Conservation (phyloP, 2,888 invertebrate species). For the Hanleya hanleyi region DNA sequence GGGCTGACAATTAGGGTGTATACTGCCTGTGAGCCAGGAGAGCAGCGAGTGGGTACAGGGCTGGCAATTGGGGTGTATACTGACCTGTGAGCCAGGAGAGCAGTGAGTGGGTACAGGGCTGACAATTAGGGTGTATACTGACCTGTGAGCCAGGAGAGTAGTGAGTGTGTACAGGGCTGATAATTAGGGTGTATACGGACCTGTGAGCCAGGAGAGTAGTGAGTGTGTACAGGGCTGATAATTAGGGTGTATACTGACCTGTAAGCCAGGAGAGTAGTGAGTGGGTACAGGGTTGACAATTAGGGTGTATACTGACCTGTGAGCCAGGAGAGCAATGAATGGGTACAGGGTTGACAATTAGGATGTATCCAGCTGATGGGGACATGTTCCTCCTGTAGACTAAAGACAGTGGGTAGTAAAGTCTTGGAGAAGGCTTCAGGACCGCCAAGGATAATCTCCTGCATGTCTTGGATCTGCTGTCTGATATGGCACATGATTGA, state of each 20-base stretch:
- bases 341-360: slow-evolving; percentile 68
- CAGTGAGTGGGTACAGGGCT: too few relatives aligned
- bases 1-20: slow-evolving; percentile 70
- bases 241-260: too few relatives aligned
- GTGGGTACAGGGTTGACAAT: too few relatives aligned
- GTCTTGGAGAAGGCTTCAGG: slow-evolving; percentile 56
- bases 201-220: too few relatives aligned
- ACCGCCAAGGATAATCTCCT: slow-evolving; percentile 60
- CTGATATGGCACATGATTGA: slow-evolving; percentile 65
- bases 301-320: too few relatives aligned
- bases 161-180: too few relatives aligned
- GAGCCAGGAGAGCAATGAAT: slow-evolving; percentile 69
- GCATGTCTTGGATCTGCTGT: slow-evolving; percentile 64
- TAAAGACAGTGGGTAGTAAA: slow-evolving; percentile 51
- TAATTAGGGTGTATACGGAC: too few relatives aligned
- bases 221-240: too few relatives aligned
- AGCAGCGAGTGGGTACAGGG: slow-evolving; percentile 69
- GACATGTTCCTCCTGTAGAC: slow-evolving; percentile 66
- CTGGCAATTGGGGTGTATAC: slow-evolving; percentile 69
- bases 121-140: too few relatives aligned
- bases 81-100: too few relatives aligned
- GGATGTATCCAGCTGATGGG: slow-evolving; percentile 70
- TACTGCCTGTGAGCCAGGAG: slow-evolving; percentile 70
- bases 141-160: too few relatives aligned
- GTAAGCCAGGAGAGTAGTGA: too few relatives aligned